phyloP scores from a whole-genome alignment of 2,797 vertebrate genomes.

The Trichosurus vulpecula region DNA sequence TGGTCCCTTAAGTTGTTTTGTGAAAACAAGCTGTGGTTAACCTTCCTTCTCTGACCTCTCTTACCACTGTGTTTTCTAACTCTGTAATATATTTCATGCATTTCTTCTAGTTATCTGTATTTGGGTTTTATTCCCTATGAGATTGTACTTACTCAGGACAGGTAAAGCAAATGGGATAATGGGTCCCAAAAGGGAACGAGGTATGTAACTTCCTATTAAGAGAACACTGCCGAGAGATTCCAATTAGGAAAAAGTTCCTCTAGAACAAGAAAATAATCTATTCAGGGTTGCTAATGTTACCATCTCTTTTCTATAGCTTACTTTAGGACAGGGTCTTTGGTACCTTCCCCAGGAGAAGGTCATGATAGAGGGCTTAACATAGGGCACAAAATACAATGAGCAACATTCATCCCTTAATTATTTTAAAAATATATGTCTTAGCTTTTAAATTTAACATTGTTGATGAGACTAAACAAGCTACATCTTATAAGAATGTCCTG shows the following conservation, averaged over 20 bases:
- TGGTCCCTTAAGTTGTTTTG: neutral
- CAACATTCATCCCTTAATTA: neutral
- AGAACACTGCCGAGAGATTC: neutral
- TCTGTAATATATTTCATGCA: neutral
- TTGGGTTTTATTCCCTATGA: neutral
- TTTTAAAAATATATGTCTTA: neutral
- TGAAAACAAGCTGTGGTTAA: neutral
- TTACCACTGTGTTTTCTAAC: neutral
- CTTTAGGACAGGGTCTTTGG: neutral
- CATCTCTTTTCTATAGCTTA: neutral
- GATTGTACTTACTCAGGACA: neutral
- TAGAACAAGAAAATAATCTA: neutral
- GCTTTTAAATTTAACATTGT: conserved; percentile 15
- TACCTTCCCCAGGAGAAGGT: neutral
- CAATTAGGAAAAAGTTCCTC: neutral
- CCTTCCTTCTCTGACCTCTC: neutral
- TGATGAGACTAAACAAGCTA: conserved; percentile 19
- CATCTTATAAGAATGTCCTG: conserved; percentile 26
- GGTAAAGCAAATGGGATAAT: neutral
- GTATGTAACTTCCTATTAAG: neutral
- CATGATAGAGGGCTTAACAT: neutral
- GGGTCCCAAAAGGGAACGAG: neutral
- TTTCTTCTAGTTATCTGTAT: neutral
- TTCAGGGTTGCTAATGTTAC: neutral
- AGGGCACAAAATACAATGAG: neutral